These are phyloP conservation scores for Pharmacophagus antenor DNA, from an alignment of 2,888 invertebrate genomes.

Conservation along the genomic window DNA sequence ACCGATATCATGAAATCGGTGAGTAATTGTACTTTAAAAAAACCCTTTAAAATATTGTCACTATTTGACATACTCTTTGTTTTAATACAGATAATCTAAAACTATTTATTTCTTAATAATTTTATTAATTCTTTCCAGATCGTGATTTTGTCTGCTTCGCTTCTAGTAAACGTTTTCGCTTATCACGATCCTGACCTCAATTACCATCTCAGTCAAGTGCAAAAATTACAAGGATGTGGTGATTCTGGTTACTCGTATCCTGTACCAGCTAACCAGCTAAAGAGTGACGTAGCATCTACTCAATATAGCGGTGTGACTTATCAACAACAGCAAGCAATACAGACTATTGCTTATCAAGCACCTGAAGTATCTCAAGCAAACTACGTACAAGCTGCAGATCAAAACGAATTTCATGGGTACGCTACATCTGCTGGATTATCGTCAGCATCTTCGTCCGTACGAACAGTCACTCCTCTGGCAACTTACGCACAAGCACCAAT, in stretches of 20 bases:
- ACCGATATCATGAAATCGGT: constrained; percentile 60
- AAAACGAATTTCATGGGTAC: constrained; percentile 77
- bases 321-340: constrained; percentile 42
- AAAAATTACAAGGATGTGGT: constrained; percentile 55
- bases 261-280: constrained; percentile 77
- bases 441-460: constrained; percentile 45
- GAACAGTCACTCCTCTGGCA: constrained; percentile 63
- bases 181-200: constrained; percentile 76
- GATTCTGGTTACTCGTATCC: constrained; percentile 79
- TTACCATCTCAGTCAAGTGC: constrained; percentile 69
- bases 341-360: constrained; percentile 39
- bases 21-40: constrained; percentile 41
- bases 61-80: neutral
- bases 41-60: neutral
- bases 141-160: constrained; percentile 46
- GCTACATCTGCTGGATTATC: constrained; percentile 79
- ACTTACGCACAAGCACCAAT: constrained; percentile 79
- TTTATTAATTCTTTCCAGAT: constrained; percentile 51
- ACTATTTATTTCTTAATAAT: neutral
- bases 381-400: constrained; percentile 43
- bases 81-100: neutral
- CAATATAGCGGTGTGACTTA: constrained; percentile 45
- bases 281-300: constrained; percentile 49
- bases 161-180: constrained; percentile 54
- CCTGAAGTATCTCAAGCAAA: constrained; percentile 53